phyloP scores from a whole-genome alignment of 2,888 invertebrate species.

The Drosophila mimica region DNA sequence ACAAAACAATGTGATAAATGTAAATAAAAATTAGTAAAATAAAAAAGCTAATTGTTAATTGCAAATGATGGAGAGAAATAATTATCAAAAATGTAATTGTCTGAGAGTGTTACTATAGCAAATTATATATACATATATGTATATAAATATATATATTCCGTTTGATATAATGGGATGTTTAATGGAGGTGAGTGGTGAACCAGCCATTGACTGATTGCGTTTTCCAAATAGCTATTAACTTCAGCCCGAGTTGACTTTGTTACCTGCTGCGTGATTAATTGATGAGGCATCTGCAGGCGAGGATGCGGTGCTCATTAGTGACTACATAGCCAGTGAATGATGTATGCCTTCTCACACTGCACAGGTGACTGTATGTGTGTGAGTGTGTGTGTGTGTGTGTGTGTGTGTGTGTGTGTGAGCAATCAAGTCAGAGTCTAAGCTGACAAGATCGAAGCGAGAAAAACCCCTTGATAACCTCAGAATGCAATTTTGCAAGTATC shows the following conservation, averaged over 20 bases:
- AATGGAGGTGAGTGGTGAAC: neutral
- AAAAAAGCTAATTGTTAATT: neutral
- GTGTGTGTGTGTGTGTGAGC: slow-evolving; percentile 1
- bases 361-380: no score
- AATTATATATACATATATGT: neutral
- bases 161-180: neutral
- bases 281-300: slow-evolving; percentile 40
- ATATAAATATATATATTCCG: neutral
- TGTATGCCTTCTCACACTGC: slow-evolving; percentile 28
- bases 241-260: slow-evolving; percentile 34
- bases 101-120: neutral
- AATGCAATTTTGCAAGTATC: slow-evolving; percentile 72
- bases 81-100: neutral
- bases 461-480: slow-evolving; percentile 53
- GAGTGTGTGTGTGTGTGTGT: neutral
- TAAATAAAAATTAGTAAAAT: neutral
- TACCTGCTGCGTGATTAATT: slow-evolving; percentile 51
- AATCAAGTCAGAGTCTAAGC: slow-evolving; percentile 30
- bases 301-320: slow-evolving; percentile 52
- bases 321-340: slow-evolving; percentile 19
- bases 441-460: slow-evolving; percentile 40
- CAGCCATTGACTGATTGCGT: slow-evolving; percentile 45
- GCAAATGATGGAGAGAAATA: neutral
- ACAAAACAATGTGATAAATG: neutral
- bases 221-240: slow-evolving; percentile 29